Base-by-base conservation (phyloP, 2,888 invertebrate genomes). In the Polyommatus icarus region DNA sequence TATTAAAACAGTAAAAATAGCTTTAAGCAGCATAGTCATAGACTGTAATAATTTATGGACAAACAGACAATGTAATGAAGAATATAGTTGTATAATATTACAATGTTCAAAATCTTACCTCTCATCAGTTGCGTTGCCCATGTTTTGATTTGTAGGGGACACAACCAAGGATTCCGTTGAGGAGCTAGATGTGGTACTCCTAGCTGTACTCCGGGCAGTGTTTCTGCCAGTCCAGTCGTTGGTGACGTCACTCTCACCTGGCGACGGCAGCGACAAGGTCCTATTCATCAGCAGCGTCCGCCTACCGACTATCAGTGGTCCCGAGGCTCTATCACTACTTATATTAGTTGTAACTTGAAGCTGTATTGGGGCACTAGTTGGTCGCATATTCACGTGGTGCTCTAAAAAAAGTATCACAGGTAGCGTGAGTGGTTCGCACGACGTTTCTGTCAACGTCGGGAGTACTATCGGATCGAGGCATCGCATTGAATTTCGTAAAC, bases 381-480 rank as follows among this genome's bases (percentile, higher is more conserved):
- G 94, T 61, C 93, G 85, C 89, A 92, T 88, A 79, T 93, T 92
- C 71, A 92, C 90, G 80, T 93, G 90, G 82, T 92, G 92, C 80
- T 94, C 94, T 80, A 94, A 84, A 83, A 94, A 94, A 73, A 94
- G 85, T 84, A 94, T 93, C 75, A 94, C 94, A 71, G 94, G 94
- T 80, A 94, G 84, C 18, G 94, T 94, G 61, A 94, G 83, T 36
- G 90, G 90, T 81, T 93, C 92, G 80, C 88, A 88, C 12, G 86
- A 83, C 24, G 88, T 82, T 79, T 90, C 88, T 79, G 88, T 84
- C 80, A 93, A 87, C 76, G 92, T 91, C 50, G 94, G 94, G 76
- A 94, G 82, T 77, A 91, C 86, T 83, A 94, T 93, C 15, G 94
- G 94, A 81, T 94, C 93, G 80, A 94, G 84, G 81, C 92, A 85